Base-by-base conservation (phyloP, 53 echinoderm and acorn worm genomes). In the Paracentrotus lividus region DNA sequence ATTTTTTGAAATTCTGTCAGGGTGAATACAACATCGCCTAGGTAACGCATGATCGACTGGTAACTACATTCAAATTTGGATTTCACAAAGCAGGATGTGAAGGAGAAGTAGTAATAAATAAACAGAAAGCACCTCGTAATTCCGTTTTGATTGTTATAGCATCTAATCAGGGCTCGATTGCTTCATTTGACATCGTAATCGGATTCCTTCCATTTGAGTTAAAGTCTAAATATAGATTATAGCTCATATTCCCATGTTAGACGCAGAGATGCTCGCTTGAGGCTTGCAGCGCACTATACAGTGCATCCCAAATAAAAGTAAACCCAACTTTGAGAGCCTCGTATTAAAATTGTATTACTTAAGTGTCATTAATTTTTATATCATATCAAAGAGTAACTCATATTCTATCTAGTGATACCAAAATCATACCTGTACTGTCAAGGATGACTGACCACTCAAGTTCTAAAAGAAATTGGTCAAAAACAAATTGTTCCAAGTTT, bases 181-280 rank as follows among this genome's bases (percentile, higher is more conserved):
- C 72, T 40, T 38, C 72, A 36, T 20, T 72, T 64, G 64, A 26
- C 26, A 40, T 5, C 18, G 72, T 15, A 72, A 72, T 38, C 18
- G 40, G 67, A 72, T 72, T 72, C 40, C 72, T 72, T 72, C 18
- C 72, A 72, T 72, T 72, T 0, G 40, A 72, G 72, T 72, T 40
- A 3, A 15, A 0, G 21, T 72, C 72, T 72, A 72, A 72, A 72
- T 38, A 72, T 72, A 72, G 72, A 72, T n/a, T n/a, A n/a, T 29
- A 31, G 36, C 18, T 36, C 18, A 38, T 40, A 72, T 72, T 20
- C 40, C 12, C 36, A 0, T 18, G 72, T 40, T 72, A 38, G 57
- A 57, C 16, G 21, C 72, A 16, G 72, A 40, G 40, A 72, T 40
- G 4, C 40, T 40, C 72, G 40, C 20, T 72, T 72, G 72, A 38